phyloP scores from a whole-genome alignment of 2,888 invertebrate genomes.

The Callinectes sapidus region DNA sequence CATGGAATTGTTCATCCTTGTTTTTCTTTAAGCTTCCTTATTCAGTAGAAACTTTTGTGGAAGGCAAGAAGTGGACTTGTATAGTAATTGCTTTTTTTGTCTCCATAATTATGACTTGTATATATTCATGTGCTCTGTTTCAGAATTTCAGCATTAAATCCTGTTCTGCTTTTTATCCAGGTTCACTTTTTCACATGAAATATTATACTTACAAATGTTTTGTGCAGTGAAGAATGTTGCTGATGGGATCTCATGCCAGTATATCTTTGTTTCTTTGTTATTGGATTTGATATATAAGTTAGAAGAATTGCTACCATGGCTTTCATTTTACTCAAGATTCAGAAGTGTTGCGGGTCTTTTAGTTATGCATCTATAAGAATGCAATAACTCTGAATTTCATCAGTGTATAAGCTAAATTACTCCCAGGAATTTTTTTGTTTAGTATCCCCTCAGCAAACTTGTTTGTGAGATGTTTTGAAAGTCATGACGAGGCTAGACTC shows the following conservation, averaged over 20 bases:
- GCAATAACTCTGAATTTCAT: not conserved
- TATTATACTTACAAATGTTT: not conserved
- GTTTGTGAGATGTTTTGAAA: slow-evolving; percentile 36
- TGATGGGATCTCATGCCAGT: not conserved
- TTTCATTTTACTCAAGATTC: not conserved
- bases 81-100: slow-evolving; percentile 23
- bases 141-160: slow-evolving; percentile 18
- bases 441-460: slow-evolving; percentile 19
- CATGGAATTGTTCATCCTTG: not conserved
- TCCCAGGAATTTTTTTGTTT: not conserved
- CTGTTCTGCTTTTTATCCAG: not conserved
- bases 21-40: not conserved
- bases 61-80: slow-evolving; percentile 27
- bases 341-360: slow-evolving; percentile 31
- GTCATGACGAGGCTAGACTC: slow-evolving; percentile 26
- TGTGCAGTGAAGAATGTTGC: not conserved
- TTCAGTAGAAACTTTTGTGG: not conserved
- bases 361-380: not conserved
- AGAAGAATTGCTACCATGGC: not conserved
- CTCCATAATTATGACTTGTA: not conserved
- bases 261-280: not conserved
- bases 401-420: not conserved
- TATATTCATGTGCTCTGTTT: slow-evolving; percentile 30
- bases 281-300: not conserved
- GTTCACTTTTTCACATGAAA: slow-evolving; percentile 13